Evolutionary conservation across 2,888 invertebrate species (phyloP), one percentile per base, ranked within the genome.

Genomic region (Trisateles emortualis): DNA sequence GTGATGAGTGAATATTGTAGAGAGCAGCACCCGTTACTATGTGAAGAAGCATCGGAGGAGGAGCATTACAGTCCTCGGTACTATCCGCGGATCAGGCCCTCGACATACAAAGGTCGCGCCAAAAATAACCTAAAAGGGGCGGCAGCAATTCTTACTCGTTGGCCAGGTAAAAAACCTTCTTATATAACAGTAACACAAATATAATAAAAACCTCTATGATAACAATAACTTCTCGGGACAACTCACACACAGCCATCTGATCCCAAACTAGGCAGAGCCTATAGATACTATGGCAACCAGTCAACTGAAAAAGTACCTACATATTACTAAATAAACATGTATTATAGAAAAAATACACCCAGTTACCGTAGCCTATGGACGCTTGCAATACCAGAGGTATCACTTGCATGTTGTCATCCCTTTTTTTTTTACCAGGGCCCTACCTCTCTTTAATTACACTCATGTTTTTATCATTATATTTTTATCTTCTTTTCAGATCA

Each of bases 21-120:
- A 59, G 92, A 92, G 58, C 82, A 90, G 54, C 83, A 75, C 43
- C 90, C 91, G 47, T 78, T 92, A 61, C 74, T 92, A 53, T 78
- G 79, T 64, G 89, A 90, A 50, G 86, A 86, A 3, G 57, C 76
- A 13, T 84, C 86, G 0, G 90, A 90, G 47, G 89, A 90, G 51
- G 90, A 90, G 2, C 73, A 70, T 10, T 75, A 71, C 42, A 79
- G 68, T 49, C 78, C 81, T 29, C 77, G 68, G 1, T 78, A 76
- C 44, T 78, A 80, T 13, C 72, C 79, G 24, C 71, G 76, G 11
- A 55, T 64, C 10, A 78, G 78, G 26, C 69, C 75, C 11, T 68
- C 76, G 48, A 71, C 49, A 11, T 73, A 67, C 11, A 79, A 74
- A 30, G 80, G 83, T 8, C 79, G 86, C 14, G 78, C 83, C 11